Percentiles rank a stretch among this genome's conserved stretches.
These are phyloP conservation scores for Apteryx owenii DNA, from an alignment of 2,113 vertebrate genomes.

Conservation along the genomic window DNA sequence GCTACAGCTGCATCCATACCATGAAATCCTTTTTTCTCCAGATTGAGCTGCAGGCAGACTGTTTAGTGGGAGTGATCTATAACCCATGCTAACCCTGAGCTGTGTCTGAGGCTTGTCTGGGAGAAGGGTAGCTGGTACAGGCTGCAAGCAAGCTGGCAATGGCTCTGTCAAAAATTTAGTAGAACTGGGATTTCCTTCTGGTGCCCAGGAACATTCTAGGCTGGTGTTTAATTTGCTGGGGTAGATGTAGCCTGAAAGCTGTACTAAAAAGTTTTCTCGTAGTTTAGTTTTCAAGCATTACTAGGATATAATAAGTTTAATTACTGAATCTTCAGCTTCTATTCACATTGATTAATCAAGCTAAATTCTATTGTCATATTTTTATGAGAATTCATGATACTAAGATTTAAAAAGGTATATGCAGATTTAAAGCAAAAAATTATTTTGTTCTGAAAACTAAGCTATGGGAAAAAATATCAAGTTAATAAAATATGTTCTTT, in stretches of 20 bases:
- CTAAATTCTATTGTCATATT: neutral
- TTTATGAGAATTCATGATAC: neutral
- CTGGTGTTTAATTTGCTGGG: neutral
- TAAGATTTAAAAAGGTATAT: neutral
- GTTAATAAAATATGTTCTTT: neutral
- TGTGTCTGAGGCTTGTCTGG: neutral
- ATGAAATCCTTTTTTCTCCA: neutral
- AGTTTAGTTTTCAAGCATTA: neutral
- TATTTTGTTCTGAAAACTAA: neutral
- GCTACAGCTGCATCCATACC: neutral
- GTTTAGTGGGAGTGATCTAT: neutral
- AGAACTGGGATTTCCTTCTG: neutral
- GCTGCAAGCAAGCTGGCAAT: neutral
- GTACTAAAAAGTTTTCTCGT: neutral
- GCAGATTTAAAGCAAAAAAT: neutral
- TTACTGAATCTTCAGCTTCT: neutral
- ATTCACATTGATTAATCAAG: neutral
- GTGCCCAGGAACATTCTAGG: neutral
- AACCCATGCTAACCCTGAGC: neutral
- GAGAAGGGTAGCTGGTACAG: neutral
- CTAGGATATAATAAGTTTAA: neutral
- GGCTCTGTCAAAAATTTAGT: neutral
- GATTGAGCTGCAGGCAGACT: neutral
- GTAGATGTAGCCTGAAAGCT: neutral
- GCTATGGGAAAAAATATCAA: neutral